phyloP scores from a whole-genome alignment of 2,113 vertebrate genomes.

The Tinamus guttatus region DNA sequence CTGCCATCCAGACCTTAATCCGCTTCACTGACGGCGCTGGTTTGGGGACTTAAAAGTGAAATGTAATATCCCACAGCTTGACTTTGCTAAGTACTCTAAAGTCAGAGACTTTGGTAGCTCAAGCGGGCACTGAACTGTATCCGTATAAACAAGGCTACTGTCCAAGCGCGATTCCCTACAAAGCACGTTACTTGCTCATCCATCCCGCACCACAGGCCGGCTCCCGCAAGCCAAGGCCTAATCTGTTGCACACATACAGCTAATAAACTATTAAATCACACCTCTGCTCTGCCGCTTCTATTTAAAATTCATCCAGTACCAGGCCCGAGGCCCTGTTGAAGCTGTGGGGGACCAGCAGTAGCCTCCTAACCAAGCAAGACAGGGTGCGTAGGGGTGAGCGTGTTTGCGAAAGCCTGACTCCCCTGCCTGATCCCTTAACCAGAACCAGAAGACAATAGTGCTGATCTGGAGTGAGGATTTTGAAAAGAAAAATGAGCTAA shows the following conservation, averaged over 20 bases:
- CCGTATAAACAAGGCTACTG: background rate
- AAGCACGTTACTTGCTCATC: background rate
- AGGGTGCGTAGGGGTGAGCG: rapidly evolving
- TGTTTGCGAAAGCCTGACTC: background rate
- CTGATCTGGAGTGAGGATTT: background rate
- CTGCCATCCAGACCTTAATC: background rate
- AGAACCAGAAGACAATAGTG: background rate
- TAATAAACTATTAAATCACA: background rate
- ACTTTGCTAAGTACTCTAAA: background rate
- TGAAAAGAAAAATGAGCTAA: background rate
- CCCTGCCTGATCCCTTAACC: background rate
- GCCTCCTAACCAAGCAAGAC: background rate
- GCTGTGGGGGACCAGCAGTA: background rate
- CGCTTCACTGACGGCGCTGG: background rate
- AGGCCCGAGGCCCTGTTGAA: background rate
- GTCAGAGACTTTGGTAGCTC: background rate
- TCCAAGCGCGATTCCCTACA: background rate
- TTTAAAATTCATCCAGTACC: background rate
- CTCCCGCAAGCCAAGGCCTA: background rate
- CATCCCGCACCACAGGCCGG: rapidly evolving
- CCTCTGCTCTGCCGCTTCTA: background rate
- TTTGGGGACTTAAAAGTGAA: background rate
- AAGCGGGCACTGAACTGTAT: background rate
- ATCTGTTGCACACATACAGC: background rate
- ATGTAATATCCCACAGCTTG: background rate